Percentiles rank a stretch among this genome's conserved stretches.
phyloP scores from a whole-genome alignment of 2,113 vertebrate genomes.

The Ammodytes dubius region DNA sequence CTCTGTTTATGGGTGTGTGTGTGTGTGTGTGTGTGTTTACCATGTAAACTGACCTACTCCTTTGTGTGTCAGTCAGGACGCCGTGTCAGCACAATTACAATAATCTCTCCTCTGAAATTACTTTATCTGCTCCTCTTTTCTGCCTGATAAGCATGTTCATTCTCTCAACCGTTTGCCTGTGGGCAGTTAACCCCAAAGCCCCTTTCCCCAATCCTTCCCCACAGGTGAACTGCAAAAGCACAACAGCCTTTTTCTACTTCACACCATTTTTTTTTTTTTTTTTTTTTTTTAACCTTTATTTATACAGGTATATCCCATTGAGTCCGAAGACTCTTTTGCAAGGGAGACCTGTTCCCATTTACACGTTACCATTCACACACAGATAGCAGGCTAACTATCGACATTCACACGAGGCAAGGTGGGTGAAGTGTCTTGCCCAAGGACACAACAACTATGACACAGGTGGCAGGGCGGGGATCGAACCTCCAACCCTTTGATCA shows the following conservation, averaged over 20 bases:
- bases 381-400: no score
- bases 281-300: no score
- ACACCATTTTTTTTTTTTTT: no score
- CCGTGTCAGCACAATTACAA: constrained; percentile 44
- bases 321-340: no score
- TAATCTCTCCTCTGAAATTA: not conserved
- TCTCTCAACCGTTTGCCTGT: constrained; percentile 6
- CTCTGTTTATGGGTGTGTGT: constrained; percentile 3
- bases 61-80: constrained; percentile 31
- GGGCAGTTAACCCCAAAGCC: not conserved
- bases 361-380: no score
- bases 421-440: no score
- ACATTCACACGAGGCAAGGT: no score
- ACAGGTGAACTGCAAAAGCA: not conserved
- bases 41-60: constrained; percentile 55
- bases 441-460: no score
- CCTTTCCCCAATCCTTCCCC: not conserved
- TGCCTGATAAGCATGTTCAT: constrained; percentile 57
- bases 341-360: no score
- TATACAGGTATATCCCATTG: no score
- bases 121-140: constrained; percentile 12
- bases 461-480: no score
- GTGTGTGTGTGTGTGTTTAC: constrained; percentile 53
- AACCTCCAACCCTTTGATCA: no score
- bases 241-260: not conserved